Base-by-base conservation (phyloP, 2,797 vertebrate genomes). In the Onychomys torridus region DNA sequence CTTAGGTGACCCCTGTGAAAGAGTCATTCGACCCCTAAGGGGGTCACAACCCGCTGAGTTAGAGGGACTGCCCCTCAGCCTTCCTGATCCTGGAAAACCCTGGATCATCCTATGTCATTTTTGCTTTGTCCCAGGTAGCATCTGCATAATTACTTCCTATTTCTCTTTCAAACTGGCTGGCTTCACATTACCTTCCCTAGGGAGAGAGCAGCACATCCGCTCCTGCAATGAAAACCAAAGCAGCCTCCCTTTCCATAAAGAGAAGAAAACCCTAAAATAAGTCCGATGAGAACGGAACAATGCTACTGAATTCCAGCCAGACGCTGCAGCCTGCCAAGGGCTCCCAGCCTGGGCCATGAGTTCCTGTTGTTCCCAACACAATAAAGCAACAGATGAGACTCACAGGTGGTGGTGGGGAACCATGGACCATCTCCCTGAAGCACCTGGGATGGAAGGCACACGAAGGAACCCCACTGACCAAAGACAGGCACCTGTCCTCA, bases 11-110 rank as follows among this genome's bases (percentile, higher is more conserved):
- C 43, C 83, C 83, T 67, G 14, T 67, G 40, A 67, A 85, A 49
- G 63, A 32, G 43, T 25, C 3, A 21, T 14, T 49, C 3, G 5
- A 14, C 11, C 29, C 10, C 83, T 46, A 5, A n/a, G 9, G 11
- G 46, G 12, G 21, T 52, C 65, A 13, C 7, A 6, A 32, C 83
- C 61, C 6, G 2, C 43, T 49, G 43, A 86, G 83, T 52, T 69
- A 9, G 14, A 52, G 8, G 52, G 16, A n/a, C 37, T 1, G 29
- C 21, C 25, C 0, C 25, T 12, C 6, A 14, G 2, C 2, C 0
- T 27, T 4, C 32, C 25, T 23, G 1, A 0, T 27, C 67, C 55
- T 32, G 10, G 3, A 85, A 23, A 6, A 12, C n/a, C n/a, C 43
- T 5, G 0, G 9, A 0, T 43, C 75, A 23, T 10, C 5, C 37